Conservation (phyloP, 2,888 invertebrate genomes). For the Sphinx pinastri region DNA sequence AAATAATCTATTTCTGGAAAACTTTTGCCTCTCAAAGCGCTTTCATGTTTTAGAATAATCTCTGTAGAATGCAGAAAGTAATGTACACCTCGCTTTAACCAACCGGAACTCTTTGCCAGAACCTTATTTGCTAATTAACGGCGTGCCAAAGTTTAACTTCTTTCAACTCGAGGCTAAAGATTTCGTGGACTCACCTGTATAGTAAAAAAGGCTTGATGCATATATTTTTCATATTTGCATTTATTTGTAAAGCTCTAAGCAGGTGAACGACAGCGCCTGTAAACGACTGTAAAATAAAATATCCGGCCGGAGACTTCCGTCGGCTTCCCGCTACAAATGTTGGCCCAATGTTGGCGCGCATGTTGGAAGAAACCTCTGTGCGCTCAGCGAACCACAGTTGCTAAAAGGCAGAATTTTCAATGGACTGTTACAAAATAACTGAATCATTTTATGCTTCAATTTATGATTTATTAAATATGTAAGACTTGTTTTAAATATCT, state of each 20-base stretch:
- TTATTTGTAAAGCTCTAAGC: conserved; percentile 3
- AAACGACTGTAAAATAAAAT: conserved; percentile 1
- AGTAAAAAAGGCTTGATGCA: background rate
- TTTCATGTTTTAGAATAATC: background rate
- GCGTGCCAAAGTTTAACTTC: background rate
- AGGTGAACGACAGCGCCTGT: background rate
- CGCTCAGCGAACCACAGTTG: background rate
- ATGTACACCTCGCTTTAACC: background rate
- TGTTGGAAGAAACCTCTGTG: background rate
- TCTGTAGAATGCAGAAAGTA: background rate
- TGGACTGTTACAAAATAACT: background rate
- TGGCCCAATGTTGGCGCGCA: background rate
- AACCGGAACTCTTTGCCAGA: background rate
- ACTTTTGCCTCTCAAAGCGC: background rate
- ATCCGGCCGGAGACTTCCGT: background rate
- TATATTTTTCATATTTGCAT: background rate
- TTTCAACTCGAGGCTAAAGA: background rate
- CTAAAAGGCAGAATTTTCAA: background rate
- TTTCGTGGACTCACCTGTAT: background rate
- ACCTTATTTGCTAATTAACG: conserved; percentile 8
- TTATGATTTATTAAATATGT: no score
- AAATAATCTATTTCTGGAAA: conserved; percentile 3
- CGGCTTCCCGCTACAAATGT: background rate
- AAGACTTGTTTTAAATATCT: no score
- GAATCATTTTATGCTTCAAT: no score